phyloP scores from a whole-genome alignment of 1,140 invertebrate species.

The Drosophila mojavensis region DNA sequence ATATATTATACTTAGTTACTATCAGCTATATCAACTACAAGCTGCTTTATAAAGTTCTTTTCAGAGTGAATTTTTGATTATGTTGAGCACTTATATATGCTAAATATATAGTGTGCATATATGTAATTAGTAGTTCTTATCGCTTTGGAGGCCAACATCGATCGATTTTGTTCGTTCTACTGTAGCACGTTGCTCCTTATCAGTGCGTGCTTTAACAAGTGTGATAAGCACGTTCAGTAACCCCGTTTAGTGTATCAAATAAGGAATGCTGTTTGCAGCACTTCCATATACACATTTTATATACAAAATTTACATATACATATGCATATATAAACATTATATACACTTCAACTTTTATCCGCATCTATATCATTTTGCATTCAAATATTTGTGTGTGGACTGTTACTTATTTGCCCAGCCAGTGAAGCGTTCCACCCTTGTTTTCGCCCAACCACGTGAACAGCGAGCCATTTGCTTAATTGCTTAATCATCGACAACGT shows the following conservation, averaged over 20 bases:
- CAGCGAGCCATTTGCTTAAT: slow-evolving; percentile 40
- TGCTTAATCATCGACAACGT: slow-evolving; percentile 28
- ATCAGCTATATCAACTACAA: no score
- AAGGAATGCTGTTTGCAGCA: not conserved
- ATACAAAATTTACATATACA: not conserved
- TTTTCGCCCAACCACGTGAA: not conserved
- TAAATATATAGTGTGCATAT: not conserved
- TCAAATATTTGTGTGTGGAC: slow-evolving; percentile 31
- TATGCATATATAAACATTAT: not conserved
- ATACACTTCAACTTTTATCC: slow-evolving; percentile 4
- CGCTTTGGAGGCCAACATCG: not conserved
- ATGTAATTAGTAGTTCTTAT: slow-evolving; percentile 7
- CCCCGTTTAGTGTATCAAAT: slow-evolving; percentile 5
- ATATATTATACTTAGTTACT: no score
- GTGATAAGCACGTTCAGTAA: slow-evolving; percentile 42
- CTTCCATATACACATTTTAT: not conserved
- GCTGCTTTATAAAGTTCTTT: no score
- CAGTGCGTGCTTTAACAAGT: slow-evolving; percentile 22
- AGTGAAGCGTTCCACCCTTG: not conserved
- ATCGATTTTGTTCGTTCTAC: slow-evolving; percentile 39
- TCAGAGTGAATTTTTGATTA: not conserved
- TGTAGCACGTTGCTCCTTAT: slow-evolving; percentile 30
- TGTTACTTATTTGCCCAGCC: slow-evolving; percentile 17
- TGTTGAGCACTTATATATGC: not conserved
- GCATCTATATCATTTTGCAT: slow-evolving; percentile 17